Evolutionary conservation across 2,113 vertebrate species (phyloP).

Genomic region (Perca schrenkii): DNA sequence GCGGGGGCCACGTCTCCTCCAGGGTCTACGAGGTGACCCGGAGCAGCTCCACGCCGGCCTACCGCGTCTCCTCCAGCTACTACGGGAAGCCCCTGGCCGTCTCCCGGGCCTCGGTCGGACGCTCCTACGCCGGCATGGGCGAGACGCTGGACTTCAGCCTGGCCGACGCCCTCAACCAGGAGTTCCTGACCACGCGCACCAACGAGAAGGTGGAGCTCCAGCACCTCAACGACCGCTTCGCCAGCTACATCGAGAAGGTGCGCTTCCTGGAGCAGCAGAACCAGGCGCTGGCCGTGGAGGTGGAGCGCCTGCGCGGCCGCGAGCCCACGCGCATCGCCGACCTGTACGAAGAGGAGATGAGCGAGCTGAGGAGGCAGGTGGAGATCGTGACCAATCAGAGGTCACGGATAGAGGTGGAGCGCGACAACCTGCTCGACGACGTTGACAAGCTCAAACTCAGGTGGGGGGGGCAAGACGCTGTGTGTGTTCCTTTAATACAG

Average conservation of each 20-base stretch:
- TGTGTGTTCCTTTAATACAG: slow-evolving; percentile 21
- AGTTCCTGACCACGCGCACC: slow-evolving; percentile 95
- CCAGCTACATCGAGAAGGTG: slow-evolving; percentile 98
- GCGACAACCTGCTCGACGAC: slow-evolving; percentile 94
- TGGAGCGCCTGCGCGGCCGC: slow-evolving; percentile 92
- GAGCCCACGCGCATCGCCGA: slow-evolving; percentile 92
- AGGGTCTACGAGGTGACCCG: slow-evolving; percentile 93
- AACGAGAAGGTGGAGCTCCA: slow-evolving; percentile 97
- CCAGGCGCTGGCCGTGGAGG: slow-evolving; percentile 89
- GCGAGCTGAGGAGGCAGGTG: slow-evolving; percentile 91
- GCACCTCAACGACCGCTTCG: slow-evolving; percentile 96
- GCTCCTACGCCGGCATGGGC: slow-evolving; percentile 87
- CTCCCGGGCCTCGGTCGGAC: slow-evolving; percentile 72
- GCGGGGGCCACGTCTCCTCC: slow-evolving; percentile 74
- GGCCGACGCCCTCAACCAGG: slow-evolving; percentile 95
- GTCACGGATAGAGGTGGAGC: slow-evolving; percentile 91
- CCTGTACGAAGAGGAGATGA: slow-evolving; percentile 95
- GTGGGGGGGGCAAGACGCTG: slow-evolving; percentile 77
- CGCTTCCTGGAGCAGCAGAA: slow-evolving; percentile 98
- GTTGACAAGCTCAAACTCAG: slow-evolving; percentile 93
- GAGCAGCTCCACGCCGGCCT: slow-evolving; percentile 71
- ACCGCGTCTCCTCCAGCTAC: slow-evolving; percentile 82
- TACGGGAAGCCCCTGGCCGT: slow-evolving; percentile 40
- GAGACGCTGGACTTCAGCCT: slow-evolving; percentile 95
- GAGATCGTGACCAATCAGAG: slow-evolving; percentile 92